Percentiles rank a stretch among this genome's conserved stretches.
Evolutionary conservation across 2,888 invertebrate genomes (phyloP).

Genomic region (Papilio gigon): DNA sequence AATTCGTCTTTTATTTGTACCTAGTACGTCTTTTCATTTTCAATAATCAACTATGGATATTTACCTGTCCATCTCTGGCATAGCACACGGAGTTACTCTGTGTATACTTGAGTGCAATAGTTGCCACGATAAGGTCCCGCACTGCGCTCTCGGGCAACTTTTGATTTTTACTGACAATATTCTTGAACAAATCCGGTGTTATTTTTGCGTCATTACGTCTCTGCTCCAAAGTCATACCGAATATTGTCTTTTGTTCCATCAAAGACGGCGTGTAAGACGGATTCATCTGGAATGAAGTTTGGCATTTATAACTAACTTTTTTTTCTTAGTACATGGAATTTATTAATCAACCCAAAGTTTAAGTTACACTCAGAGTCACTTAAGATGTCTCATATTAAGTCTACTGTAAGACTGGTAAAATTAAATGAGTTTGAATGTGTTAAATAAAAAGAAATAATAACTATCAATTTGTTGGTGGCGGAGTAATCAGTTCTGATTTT

Average conservation of each 20-base stretch:
- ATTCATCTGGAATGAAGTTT: slow-evolving; percentile 86
- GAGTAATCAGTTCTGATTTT: too few relatives aligned
- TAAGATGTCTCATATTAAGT: too few relatives aligned
- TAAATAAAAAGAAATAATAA: too few relatives aligned
- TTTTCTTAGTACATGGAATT: too few relatives aligned
- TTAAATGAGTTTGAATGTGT: too few relatives aligned
- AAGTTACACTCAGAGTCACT: too few relatives aligned
- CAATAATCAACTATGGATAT: too few relatives aligned
- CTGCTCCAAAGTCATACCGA: slow-evolving; percentile 85
- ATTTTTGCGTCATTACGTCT: slow-evolving; percentile 94
- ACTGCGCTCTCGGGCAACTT: slow-evolving; percentile 87
- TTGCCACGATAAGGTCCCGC: slow-evolving; percentile 96
- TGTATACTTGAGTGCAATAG: slow-evolving; percentile 97
- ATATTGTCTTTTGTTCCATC: slow-evolving; percentile 87
- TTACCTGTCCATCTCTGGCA: slow-evolving; percentile 93
- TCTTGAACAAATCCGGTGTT: slow-evolving; percentile 88
- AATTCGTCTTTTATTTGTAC: too few relatives aligned
- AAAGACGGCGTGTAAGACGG: slow-evolving; percentile 90
- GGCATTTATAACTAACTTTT: neutral
- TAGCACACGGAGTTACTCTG: slow-evolving; percentile 99
- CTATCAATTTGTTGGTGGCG: too few relatives aligned
- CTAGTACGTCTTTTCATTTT: too few relatives aligned
- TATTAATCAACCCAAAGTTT: too few relatives aligned
- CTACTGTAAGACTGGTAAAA: too few relatives aligned
- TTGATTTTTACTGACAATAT: slow-evolving; percentile 89